Evolutionary conservation across 2,888 invertebrate genomes (phyloP).

Genomic region (Silvanus unidentatus): DNA sequence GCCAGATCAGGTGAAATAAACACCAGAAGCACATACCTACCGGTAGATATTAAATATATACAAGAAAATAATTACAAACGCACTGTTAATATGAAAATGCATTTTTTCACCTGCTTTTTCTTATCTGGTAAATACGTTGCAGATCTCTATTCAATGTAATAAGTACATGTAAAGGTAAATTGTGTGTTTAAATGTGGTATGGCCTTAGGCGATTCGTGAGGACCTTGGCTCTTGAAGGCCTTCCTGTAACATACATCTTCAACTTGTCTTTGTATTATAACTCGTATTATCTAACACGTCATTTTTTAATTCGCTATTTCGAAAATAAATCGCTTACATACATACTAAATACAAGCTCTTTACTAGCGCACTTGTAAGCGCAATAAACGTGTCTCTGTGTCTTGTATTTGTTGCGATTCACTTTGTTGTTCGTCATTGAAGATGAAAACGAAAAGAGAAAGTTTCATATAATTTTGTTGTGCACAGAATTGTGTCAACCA

Average conservation of each 20-base stretch:
- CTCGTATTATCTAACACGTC: slow-evolving; percentile 22
- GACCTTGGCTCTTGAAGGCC: slow-evolving; percentile 37
- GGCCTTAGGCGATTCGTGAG: slow-evolving; percentile 33
- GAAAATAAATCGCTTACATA: too few species aligned
- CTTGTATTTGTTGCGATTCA: too few species aligned
- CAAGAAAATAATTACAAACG: too few species aligned
- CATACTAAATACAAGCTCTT: too few species aligned
- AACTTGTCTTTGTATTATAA: slow-evolving; percentile 22
- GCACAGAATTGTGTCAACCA: slow-evolving; percentile 8
- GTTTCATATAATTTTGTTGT: slow-evolving; percentile 9
- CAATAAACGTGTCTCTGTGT: too few species aligned
- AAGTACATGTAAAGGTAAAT: slow-evolving; percentile 17
- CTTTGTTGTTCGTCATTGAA: slow-evolving; percentile 2
- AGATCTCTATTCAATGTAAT: slow-evolving; percentile 28
- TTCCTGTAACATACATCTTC: slow-evolving; percentile 37
- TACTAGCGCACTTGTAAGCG: too few species aligned
- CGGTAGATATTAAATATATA: too few species aligned
- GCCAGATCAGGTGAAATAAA: slow-evolving; percentile 14
- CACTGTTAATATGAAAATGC: slow-evolving; percentile 3
- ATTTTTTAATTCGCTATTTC: slow-evolving; percentile 17
- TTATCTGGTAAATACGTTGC: slow-evolving; percentile 25
- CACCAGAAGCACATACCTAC: slow-evolving; percentile 7
- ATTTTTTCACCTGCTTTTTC: slow-evolving; percentile 7
- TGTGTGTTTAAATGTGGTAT: slow-evolving; percentile 4
- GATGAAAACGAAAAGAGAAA: slow-evolving; percentile 15